Base-by-base conservation (phyloP, 37 sponge, comb jelly and placozoan genomes). In the Chondrosia reniformis region DNA sequence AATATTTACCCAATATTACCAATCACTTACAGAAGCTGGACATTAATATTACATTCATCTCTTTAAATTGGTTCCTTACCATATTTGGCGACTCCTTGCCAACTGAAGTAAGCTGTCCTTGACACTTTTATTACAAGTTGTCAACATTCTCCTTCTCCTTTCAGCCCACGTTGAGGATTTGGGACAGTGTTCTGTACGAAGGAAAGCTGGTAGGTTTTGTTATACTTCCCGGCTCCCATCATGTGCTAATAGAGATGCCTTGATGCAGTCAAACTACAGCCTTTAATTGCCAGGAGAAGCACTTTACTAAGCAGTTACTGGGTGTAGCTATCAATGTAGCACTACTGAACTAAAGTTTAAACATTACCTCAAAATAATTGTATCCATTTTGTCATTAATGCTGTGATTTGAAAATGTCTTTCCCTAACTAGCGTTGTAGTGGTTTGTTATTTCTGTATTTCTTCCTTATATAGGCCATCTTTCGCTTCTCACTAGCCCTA, bases 41-140 rank as follows among this genome's bases (percentile, higher is more conserved):
- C 73, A 90, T 83, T 75, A 85, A 90, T 44, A 72, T 90, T 6
- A 77, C 91, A 13, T 33, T 85, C 38, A 77, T 90, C 55, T 86
- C 86, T 25, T 76, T 86, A 57, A 90, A 90, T 77, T 90, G 91
- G 91, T 90, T 85, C 36, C 76, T 90, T 45, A 90, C 91, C 3
- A 49, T 90, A n/a, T 90, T 90, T 31, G 71, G 75, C 8, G 91
- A 90, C 39, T 76, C 91, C 56, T 58, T 90, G 46, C 91, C 91
- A 0, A 90, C 91, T 24, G 91, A 90, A 63, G 91, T 90, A 32
- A 30, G 54, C 41, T 33, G 7, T 71, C 22, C 34, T n/a, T 36
- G 12, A 21, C 46, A 27, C 42, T 36, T 28, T 36, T 24, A 10
- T 27, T 80, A 32, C 17, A 10, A 25, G 36, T 36, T 27, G 41